Evolutionary conservation across 2,797 vertebrate genomes (phyloP), one percentile per base, ranked within the genome.

Genomic region (Dermochelys coriacea): DNA sequence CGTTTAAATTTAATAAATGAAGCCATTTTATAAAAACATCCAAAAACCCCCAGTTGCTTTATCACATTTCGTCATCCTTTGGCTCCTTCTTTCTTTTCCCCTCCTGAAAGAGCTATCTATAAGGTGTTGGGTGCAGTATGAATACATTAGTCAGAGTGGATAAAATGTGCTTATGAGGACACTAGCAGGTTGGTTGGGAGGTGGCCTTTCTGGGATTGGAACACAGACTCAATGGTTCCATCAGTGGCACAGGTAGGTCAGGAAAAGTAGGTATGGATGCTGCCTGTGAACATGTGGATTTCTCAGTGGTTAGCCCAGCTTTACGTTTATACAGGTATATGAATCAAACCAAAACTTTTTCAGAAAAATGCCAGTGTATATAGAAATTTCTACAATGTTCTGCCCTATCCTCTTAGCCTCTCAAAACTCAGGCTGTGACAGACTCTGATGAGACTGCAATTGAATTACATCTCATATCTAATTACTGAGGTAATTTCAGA

Each of bases 41-140:
- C 16, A 1, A 25, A 37, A 81, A 81, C 64, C 8, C 16, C 27
- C 82, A 45, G 12, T 47, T 51, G 14, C 9, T 80, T 37, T 5
- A 10, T 2, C 5, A 31, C 2, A 0, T 59, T 34, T 34, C 0
- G 31, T 6, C 0, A 1, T 14, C 55, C 31, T 47, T 8, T 31
- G 21, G 1, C 34, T 34, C 34, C 8, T 27, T 0, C 1, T 45
- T 87, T 45, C 25, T 1, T 45, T 87, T 45, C 25, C 2, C 78
- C 21, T 5, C 78, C 2, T 0, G 12, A 12, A 85, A 11, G 54
- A 2, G n/a, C n/a, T n/a, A n/a, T n/a, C n/a, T n/a, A n/a, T 77
- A 25, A 10, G 68, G 68, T 19, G 2, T 41, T 8, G 52, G 21
- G 61, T 19, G 37, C 57, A 52, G 2, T 18, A 12, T 27, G n/a